Conservation (phyloP, 2,797 vertebrate genomes). For the Alauda arvensis region DNA sequence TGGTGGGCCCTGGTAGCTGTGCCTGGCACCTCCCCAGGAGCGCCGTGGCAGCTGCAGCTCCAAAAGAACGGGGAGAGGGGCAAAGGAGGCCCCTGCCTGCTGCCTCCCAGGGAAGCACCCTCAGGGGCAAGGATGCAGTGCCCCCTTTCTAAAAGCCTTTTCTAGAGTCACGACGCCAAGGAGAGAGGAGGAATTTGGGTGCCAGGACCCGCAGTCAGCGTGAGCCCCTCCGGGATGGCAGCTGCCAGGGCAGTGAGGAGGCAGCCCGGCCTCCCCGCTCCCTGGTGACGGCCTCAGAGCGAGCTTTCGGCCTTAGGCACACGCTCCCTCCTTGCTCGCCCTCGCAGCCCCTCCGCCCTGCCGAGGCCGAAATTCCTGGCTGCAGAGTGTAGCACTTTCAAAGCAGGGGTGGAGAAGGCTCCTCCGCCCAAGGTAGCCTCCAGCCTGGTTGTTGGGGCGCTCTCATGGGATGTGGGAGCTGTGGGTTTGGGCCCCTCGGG, state of each 20-base stretch:
- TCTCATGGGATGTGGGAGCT: constrained; percentile 46
- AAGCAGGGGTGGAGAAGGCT: constrained; percentile 43
- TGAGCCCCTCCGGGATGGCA: not conserved
- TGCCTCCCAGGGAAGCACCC: not conserved
- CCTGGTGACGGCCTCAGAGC: not conserved
- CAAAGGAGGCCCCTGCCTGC: not conserved
- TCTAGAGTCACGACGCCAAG: not conserved
- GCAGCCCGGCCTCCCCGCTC: not conserved
- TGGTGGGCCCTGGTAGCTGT: accelerated
- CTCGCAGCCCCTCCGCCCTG: not conserved
- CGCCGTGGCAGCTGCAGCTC: accelerated
- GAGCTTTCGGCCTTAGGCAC: not conserved
- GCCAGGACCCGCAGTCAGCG: accelerated
- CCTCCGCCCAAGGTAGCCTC: constrained; percentile 50
- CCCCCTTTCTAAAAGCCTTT: not conserved
- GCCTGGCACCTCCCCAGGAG: accelerated
- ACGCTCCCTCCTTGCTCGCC: not conserved
- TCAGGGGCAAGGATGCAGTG: not conserved
- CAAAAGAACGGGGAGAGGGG: not conserved
- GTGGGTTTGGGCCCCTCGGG: constrained; percentile 52
- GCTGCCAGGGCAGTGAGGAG: not conserved
- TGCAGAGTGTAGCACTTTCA: not conserved
- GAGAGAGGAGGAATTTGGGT: not conserved
- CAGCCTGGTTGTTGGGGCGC: constrained; percentile 34
- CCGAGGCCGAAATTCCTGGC: not conserved